Evolutionary conservation across 2,888 invertebrate species (phyloP).

Genomic region (Tupiocoris notatus): DNA sequence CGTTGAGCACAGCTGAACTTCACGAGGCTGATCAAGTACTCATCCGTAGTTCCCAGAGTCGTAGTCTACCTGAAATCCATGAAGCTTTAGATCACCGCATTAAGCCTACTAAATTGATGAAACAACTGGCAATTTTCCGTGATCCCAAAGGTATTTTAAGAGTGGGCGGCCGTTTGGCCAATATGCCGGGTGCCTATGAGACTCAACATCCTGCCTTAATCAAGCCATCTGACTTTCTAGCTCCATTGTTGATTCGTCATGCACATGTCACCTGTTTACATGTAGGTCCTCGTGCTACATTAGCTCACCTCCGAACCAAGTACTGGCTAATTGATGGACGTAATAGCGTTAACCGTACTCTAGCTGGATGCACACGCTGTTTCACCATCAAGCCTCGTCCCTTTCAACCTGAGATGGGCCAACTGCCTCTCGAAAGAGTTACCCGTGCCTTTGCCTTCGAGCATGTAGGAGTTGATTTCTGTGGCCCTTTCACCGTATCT

Average conservation of each 20-base stretch:
- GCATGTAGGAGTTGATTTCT: slow-evolving; percentile 3
- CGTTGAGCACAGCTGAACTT: neutral
- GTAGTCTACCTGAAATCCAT: neutral
- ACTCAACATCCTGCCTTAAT: slow-evolving; percentile 12
- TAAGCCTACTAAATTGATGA: neutral
- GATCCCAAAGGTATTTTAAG: neutral
- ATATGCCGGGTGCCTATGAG: neutral
- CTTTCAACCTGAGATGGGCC: neutral
- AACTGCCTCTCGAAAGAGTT: neutral
- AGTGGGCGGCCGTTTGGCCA: neutral
- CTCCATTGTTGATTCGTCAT: neutral
- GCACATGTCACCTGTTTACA: neutral
- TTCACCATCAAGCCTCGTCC: neutral
- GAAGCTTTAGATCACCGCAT: neutral
- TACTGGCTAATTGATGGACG: neutral
- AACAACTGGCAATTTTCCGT: neutral
- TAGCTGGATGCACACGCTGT: neutral
- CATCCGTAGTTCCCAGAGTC: neutral
- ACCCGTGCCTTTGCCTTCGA: slow-evolving; percentile 5
- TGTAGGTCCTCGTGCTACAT: neutral
- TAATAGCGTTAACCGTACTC: neutral
- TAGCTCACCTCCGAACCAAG: neutral
- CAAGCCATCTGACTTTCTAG: neutral
- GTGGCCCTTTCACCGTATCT: slow-evolving; percentile 4
- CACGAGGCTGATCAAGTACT: neutral